A percentile compares a stretch with the other conserved stretches of the same genome.
These are phyloP conservation scores for Tipula vernalis DNA, from an alignment of 2,888 invertebrate genomes.

Conservation along the genomic window DNA sequence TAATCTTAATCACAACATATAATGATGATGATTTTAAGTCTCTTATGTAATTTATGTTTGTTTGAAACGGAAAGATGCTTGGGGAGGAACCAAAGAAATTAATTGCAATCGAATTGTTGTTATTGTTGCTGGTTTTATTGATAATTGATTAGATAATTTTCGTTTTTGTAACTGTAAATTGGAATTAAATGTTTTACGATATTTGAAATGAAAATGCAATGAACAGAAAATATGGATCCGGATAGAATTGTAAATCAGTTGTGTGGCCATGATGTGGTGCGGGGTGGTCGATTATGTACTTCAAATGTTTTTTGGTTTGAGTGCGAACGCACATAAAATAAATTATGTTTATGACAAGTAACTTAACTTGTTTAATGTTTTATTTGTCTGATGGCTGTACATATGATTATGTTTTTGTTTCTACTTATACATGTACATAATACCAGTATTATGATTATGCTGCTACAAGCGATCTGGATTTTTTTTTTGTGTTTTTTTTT, in stretches of 20 bases:
- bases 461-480: background rate
- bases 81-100: background rate
- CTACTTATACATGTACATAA: background rate
- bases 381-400: background rate
- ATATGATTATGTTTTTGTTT: background rate
- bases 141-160: background rate
- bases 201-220: background rate
- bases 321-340: background rate
- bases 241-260: background rate
- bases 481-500: too few species aligned
- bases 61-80: background rate
- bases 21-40: background rate
- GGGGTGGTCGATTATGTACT: background rate
- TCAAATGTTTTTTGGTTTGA: background rate
- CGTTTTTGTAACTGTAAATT: background rate
- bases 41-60: background rate
- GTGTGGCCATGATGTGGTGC: background rate
- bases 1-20: background rate
- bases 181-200: background rate
- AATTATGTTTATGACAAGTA: background rate
- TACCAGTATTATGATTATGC: background rate
- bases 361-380: background rate
- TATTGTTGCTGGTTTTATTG: background rate
- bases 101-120: background rate
- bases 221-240: background rate